Evolutionary conservation across 2,888 invertebrate genomes (phyloP), one percentile per base, ranked within the genome.

Genomic region (Rhorus exstirpatorius): DNA sequence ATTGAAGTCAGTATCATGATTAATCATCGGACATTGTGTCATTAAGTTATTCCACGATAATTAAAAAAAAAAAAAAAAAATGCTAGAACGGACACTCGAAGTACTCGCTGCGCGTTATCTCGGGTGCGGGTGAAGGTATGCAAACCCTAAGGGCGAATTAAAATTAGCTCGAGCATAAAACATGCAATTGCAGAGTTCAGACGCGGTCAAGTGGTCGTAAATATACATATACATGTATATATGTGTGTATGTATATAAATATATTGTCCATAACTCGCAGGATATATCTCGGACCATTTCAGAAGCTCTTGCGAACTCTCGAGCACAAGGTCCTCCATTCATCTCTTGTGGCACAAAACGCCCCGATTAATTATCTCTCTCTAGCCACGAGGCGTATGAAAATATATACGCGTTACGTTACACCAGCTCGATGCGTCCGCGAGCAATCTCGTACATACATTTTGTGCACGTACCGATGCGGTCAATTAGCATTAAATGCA

Each of bases 181-280:
- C 12, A 61, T 75, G 72, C 79, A 80, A 81, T 81, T 77, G 60
- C 63, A 14, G 71, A 76, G 84, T 85, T 85, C 85, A 85, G 53
- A 31, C 31, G 79, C 80, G 83, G 84, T 85, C 85, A 84, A 85
- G 85, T 85, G 85, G 77, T 75, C 46, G 6, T 31, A 46, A 17
- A 51, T 14, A 24, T 41, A 17, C 38, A 38, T 21, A 51, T 19
- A 31, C 19, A 19, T n/a, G 7, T 19, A 31, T 21, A 19, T 7
- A 44, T 3, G 14, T 3, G 19, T 10, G 21, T 38, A 60, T 8
- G n/a, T 7, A 35, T 26, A 44, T 46, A 14, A n/a, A n/a, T n/a
- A n/a, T n/a, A n/a, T n/a, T n/a, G n/a, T 61, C 2, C 14, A 74
- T 71, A n/a, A 35, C 19, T 65, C 31, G 21, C 12, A 26, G 10